Base-by-base conservation (phyloP, 2,113 vertebrate species). In the Oreocharis arfaki region DNA sequence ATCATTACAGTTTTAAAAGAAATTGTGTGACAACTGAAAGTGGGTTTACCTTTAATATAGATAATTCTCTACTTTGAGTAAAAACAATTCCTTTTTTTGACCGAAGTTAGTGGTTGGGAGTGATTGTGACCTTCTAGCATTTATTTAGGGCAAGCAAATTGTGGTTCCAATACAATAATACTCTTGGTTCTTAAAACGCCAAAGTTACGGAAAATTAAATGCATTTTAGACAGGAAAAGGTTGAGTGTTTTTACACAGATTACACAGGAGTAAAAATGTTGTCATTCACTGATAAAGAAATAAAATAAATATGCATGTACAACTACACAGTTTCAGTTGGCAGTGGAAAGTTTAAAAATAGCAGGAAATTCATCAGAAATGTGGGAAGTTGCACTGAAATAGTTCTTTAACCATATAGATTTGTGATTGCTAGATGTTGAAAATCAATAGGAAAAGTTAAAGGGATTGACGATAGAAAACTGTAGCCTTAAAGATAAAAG, bases 311-410 rank as follows among this genome's bases (percentile, higher is more conserved):
- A 32, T 37, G 1, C 4, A 5, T n/a, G 16, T 32, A 50, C 42
- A 32, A 1, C 3, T 50, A 10, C 3, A 33, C 1, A 32, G 2
- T 69, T 84, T 44, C 20, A n/a, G 3, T 5, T 57, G 19, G 5
- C 7, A 32, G 10, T 49, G 7, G 27, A 33, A 71, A 37, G 4
- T 23, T 23, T 16, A 39, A 70, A 75, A 76, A 24, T 28, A 68
- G 5, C 8, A 46, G 21, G 7, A 75, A 50, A 28, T 44, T 33
- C 49, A 5, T 44, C 6, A 67, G 18, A 17, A 83, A 59, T 24
- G 3, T 49, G 6, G 13, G 13, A 84, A 41, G 8, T 37, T 84
- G 30, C 7, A 26, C 5, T 50, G 14, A 30, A 89, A 37, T 49
- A 10, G 5, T 26, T 84, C 5, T 60, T 57, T 59, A 44, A 23